Evolutionary conservation across 2,797 vertebrate species (phyloP).

Genomic region (Gobio occitaniae): DNA sequence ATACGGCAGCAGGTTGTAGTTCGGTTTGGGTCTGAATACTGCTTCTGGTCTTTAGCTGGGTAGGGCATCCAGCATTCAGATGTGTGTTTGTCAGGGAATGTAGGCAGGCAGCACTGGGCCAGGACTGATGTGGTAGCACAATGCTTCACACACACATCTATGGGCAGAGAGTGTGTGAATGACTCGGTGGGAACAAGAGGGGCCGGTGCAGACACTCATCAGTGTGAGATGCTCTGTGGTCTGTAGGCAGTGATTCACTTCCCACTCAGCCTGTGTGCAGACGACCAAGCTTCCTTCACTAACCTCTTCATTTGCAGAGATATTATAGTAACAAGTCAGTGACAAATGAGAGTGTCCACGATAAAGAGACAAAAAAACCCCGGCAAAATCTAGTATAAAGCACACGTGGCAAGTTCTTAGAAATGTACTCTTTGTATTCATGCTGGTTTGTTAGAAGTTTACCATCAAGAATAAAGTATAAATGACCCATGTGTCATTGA

Average conservation of each 20-base stretch:
- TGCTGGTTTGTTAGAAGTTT: not conserved
- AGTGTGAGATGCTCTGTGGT: slow-evolving; percentile 44
- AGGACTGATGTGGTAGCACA: slow-evolving; percentile 44
- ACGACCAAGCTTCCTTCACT: slow-evolving; percentile 37
- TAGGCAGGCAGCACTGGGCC: slow-evolving; percentile 58
- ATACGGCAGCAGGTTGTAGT: slow-evolving; percentile 4
- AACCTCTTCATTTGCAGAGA: slow-evolving; percentile 14
- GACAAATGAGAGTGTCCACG: not conserved
- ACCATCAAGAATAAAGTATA: not conserved
- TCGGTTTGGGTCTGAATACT: slow-evolving; percentile 35
- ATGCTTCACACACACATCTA: slow-evolving; percentile 46
- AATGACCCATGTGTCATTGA: not conserved
- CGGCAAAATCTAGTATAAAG: not conserved
- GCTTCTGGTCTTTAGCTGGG: slow-evolving; percentile 44
- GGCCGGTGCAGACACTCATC: slow-evolving; percentile 39
- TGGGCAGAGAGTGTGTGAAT: slow-evolving; percentile 37
- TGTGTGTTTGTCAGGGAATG: slow-evolving; percentile 56
- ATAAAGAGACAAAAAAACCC: not conserved
- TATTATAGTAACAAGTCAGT: slow-evolving; percentile 27
- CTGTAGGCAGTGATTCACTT: slow-evolving; percentile 46
- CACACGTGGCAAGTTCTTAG: not conserved
- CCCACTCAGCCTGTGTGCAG: slow-evolving; percentile 45
- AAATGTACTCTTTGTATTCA: not conserved
- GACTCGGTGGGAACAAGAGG: slow-evolving; percentile 46
- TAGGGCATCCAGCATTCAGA: slow-evolving; percentile 36